Evolutionary conservation across 2,797 vertebrate genomes (phyloP), one percentile per base, ranked within the genome.

Genomic region (Arrhamphus sclerolepis): DNA sequence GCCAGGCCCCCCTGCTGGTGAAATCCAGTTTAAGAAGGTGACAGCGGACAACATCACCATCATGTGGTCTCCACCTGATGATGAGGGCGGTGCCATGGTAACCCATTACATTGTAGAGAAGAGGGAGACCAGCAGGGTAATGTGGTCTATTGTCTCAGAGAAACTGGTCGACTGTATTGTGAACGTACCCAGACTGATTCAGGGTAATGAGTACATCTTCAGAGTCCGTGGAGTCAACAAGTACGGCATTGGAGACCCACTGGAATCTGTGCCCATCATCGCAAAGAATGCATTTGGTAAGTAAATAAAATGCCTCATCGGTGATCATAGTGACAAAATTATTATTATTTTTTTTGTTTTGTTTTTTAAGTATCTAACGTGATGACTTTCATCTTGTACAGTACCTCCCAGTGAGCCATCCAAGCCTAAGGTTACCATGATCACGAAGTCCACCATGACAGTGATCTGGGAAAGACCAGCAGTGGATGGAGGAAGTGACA

Each of bases 81-180:
- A 99, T 77, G 97, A 99, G 52, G 97, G 97, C 4, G 97, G 98
- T 40, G 96, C 97, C 22, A 93, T 94, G 89, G 93, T 99, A 59
- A 96, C 94, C 47, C 96, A 99, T 75, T 99, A 98, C 78, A 94
- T 99, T 46, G 96, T 99, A 77, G 98, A 99, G 82, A 99, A 98
- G 85, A 93, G 98, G 52, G 96, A 99, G 83, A 97, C 95, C 75
- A 98, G 97, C 82, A 93, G 98, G 2, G 88, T 99, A n/a, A 94
- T 98, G 63, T 99, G 98, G 98, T 98, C 97, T 52, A 93, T 99
- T 72, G 91, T 99, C 72, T 95, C 96, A 56, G 98, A 99, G 90
- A 96, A 98, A 79, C 80, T 95, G 71, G 91, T 95, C 28, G 94
- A 95, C 18, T 96, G 95, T 80, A 95, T 95, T 5, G 60, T 98